These are phyloP conservation scores for Apostichopus leukothele DNA, from an alignment of 53 echinoderm and acorn worm species.

Conservation along the genomic window DNA sequence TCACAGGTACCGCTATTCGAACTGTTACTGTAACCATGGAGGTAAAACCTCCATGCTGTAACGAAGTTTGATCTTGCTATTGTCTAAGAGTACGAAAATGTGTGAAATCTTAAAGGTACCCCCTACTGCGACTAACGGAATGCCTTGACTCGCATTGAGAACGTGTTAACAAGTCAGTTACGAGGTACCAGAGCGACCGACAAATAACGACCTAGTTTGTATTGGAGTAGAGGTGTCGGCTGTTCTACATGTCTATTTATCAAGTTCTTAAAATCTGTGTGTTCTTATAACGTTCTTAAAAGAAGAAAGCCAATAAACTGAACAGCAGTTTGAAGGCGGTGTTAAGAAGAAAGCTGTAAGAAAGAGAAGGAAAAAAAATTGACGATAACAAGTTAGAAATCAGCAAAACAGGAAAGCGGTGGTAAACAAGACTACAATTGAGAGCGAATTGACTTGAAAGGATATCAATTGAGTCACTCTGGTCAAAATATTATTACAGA, in stretches of 20 bases:
- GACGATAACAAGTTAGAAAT: constrained; percentile 24
- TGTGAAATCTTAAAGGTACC: background rate
- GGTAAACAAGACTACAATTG: constrained; percentile 27
- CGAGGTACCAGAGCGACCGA: background rate
- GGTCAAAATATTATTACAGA: constrained; percentile 43
- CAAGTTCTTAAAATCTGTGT: too few species aligned
- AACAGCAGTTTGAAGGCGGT: too few species aligned
- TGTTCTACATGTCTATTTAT: constrained; percentile 12
- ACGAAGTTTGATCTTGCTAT: background rate
- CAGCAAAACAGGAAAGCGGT: constrained; percentile 27
- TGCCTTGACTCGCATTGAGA: background rate
- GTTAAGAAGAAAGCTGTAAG: background rate
- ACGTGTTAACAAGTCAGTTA: background rate
- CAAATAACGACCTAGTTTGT: constrained; percentile 38
- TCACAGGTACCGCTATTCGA: background rate
- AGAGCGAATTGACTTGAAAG: constrained; percentile 27
- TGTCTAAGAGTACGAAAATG: background rate
- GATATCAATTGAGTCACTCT: background rate
- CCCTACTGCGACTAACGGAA: constrained; percentile 23
- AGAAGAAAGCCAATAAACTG: too few species aligned
- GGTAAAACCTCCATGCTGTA: too few species aligned
- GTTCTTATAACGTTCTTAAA: too few species aligned
- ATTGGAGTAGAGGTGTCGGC: background rate
- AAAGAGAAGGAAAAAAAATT: background rate
- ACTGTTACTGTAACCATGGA: constrained; percentile 15